Evolutionary conservation across 30 jellyfish, hydroid and myxozoan species (phyloP).

Genomic region (Catostylus mosaicus): DNA sequence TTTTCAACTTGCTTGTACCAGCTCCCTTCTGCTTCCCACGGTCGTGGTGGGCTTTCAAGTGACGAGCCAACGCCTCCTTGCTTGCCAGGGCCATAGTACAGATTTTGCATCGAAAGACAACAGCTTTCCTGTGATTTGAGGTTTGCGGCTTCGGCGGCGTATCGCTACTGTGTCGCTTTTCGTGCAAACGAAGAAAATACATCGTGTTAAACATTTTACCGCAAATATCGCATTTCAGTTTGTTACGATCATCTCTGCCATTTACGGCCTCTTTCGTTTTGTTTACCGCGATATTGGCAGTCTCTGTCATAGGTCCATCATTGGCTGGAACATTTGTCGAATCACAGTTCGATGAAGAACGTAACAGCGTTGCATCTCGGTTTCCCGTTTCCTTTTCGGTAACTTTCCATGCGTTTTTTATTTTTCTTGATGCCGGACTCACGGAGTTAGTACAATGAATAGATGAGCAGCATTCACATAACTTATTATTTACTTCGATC

Average conservation of each 20-base stretch:
- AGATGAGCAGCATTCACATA: background rate
- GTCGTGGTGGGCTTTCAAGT: background rate
- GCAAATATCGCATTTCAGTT: conserved; percentile 31
- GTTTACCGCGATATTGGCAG: background rate
- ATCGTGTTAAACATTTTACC: conserved; percentile 40
- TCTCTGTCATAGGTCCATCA: background rate
- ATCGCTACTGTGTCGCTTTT: conserved; percentile 26
- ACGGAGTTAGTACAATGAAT: background rate
- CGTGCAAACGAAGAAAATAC: conserved; percentile 35
- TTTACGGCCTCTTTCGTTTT: background rate
- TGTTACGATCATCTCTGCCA: background rate
- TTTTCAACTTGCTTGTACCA: background rate
- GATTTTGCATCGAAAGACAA: background rate
- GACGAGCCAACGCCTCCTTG: background rate
- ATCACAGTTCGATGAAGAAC: background rate
- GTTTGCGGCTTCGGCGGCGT: background rate
- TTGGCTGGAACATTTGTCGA: background rate
- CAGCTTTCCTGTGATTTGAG: background rate
- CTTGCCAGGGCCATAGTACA: background rate
- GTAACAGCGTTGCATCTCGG: background rate
- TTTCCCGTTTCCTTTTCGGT: background rate
- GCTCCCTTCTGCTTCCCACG: background rate
- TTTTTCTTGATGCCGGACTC: background rate
- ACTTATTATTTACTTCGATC: background rate
- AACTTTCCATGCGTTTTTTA: background rate